Evolutionary conservation across 2,113 vertebrate genomes (phyloP).

Genomic region (Talpa occidentalis): DNA sequence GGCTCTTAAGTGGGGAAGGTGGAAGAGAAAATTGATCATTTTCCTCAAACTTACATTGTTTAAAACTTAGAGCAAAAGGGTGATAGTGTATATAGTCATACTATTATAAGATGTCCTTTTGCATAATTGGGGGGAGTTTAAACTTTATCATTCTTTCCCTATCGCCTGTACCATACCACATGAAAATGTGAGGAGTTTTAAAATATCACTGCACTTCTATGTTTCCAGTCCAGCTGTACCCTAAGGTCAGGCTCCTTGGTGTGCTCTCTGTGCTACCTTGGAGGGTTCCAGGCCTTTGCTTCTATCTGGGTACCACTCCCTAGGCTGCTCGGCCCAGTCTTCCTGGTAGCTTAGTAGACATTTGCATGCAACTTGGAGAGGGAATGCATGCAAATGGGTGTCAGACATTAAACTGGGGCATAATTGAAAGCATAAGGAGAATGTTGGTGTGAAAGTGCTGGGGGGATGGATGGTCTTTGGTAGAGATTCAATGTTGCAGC

Average conservation of each 20-base stretch:
- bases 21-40: background rate
- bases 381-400: constrained; percentile 54
- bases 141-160: background rate
- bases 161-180: too few species aligned
- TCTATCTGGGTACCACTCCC: background rate
- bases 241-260: background rate
- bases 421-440: constrained; percentile 68
- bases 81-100: too few species aligned
- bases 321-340: background rate
- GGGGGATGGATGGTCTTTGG: background rate
- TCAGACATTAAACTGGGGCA: constrained; percentile 68
- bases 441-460: constrained; percentile 32
- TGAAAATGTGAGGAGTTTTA: background rate
- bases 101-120: too few species aligned
- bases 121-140: background rate
- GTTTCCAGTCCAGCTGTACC: background rate
- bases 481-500: background rate
- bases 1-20: background rate
- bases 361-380: constrained; percentile 51
- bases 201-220: background rate
- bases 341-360: background rate
- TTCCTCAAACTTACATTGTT: background rate
- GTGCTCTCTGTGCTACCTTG: background rate
- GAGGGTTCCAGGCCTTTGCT: background rate
- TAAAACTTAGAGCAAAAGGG: background rate